Conservation (phyloP, 2,797 vertebrate species). For the Peromyscus melanophrys region DNA sequence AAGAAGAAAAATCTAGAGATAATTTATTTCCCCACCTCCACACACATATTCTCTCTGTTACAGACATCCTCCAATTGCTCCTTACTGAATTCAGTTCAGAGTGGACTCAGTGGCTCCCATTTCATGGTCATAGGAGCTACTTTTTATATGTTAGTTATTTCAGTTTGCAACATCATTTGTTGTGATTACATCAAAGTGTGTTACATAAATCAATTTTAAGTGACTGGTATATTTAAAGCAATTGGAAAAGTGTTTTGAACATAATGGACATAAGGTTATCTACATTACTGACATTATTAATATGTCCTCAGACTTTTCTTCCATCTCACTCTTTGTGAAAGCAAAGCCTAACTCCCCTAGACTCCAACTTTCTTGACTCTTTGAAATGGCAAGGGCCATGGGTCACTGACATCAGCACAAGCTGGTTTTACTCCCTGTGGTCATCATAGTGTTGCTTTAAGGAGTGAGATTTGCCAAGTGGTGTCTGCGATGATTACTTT, state of each 20-base stretch:
- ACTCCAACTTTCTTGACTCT: conserved; percentile 15
- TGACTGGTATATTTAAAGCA: not conserved
- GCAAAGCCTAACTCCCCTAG: not conserved
- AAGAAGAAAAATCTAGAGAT: conserved; percentile 32
- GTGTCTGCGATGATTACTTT: conserved; percentile 55
- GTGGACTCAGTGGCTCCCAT: not conserved
- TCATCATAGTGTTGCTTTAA: conserved; percentile 83
- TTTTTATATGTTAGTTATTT: not conserved
- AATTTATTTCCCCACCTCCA: not conserved
- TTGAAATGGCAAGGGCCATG: not conserved
- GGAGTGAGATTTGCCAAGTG: conserved; percentile 79
- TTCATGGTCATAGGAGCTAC: not conserved
- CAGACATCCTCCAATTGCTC: not conserved
- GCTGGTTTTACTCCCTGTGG: conserved; percentile 41
- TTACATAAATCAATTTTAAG: not conserved
- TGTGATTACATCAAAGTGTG: not conserved
- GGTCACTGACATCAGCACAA: not conserved
- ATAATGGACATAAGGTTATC: not conserved
- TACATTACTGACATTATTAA: not conserved
- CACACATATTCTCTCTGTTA: not conserved
- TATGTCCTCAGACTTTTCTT: not conserved
- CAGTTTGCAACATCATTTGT: not conserved
- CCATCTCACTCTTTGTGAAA: not conserved
- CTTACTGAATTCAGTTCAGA: not conserved
- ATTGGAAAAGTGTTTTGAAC: not conserved